These are phyloP conservation scores for Trematomus loennbergii DNA, from an alignment of 2,113 vertebrate genomes.

Conservation along the genomic window DNA sequence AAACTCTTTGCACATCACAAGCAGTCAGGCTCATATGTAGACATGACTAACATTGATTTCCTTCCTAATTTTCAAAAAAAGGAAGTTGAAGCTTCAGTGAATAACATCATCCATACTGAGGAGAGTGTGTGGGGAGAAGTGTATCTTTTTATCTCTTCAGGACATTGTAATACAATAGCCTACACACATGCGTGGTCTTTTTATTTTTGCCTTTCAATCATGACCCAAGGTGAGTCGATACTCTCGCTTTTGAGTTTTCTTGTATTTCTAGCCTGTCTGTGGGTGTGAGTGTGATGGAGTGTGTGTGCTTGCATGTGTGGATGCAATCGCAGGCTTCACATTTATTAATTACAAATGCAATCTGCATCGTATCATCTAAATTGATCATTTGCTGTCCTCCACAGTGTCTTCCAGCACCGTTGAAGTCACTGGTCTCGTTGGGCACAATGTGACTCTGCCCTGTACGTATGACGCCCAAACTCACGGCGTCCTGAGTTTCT, in stretches of 20 bases:
- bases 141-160: conserved; percentile 40
- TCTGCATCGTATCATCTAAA: not conserved
- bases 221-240: conserved; percentile 71
- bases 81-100: conserved; percentile 43
- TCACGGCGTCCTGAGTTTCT: conserved; percentile 63
- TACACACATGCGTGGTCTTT: conserved; percentile 65
- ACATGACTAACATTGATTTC: conserved; percentile 44
- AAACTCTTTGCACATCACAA: not conserved
- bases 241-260: conserved; percentile 31
- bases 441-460: conserved; percentile 80
- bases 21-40: not conserved
- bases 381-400: conserved; percentile 15
- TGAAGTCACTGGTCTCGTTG: conserved; percentile 72
- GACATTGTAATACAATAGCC: conserved; percentile 49
- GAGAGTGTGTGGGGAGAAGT: conserved; percentile 27
- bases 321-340: not conserved
- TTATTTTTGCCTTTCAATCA: conserved; percentile 56
- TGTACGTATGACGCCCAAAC: conserved; percentile 75
- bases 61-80: conserved; percentile 57
- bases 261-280: conserved; percentile 23
- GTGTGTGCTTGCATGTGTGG: not conserved
- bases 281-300: conserved; percentile 14
- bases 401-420: conserved; percentile 38
- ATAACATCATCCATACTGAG: not conserved
- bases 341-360: conserved; percentile 5